These are phyloP conservation scores for Miniopterus natalensis DNA, from an alignment of 2,113 vertebrate species.

Conservation along the genomic window DNA sequence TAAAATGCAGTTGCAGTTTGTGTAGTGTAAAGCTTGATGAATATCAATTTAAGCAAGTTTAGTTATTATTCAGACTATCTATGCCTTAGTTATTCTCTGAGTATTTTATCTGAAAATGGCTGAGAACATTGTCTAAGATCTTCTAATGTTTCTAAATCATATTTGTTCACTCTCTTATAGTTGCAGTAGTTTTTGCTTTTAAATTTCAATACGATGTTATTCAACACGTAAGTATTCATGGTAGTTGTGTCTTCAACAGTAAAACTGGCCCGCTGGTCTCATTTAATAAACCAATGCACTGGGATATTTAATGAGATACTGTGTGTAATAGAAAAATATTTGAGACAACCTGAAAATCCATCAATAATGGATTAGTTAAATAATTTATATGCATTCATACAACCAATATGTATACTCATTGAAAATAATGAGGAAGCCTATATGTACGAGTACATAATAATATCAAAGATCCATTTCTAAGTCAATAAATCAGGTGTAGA, in stretches of 20 bases:
- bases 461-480: background rate
- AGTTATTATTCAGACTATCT: background rate
- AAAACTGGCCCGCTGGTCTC: background rate
- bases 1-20: background rate
- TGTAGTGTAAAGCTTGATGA: background rate
- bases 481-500: background rate
- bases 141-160: background rate
- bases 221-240: background rate
- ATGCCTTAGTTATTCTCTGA: background rate
- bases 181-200: background rate
- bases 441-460: too few species aligned
- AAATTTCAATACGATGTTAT: background rate
- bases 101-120: conserved; percentile 33
- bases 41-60: background rate
- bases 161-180: conserved; percentile 4
- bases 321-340: background rate
- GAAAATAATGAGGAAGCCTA: background rate
- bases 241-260: background rate
- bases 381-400: background rate
- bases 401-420: background rate
- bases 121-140: background rate
- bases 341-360: background rate
- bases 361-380: background rate
- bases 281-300: background rate
- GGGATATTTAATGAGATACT: background rate